Evolutionary conservation across 1,140 invertebrate genomes (phyloP), one percentile per base, ranked within the genome.

Genomic region (Calliphora vicina): DNA sequence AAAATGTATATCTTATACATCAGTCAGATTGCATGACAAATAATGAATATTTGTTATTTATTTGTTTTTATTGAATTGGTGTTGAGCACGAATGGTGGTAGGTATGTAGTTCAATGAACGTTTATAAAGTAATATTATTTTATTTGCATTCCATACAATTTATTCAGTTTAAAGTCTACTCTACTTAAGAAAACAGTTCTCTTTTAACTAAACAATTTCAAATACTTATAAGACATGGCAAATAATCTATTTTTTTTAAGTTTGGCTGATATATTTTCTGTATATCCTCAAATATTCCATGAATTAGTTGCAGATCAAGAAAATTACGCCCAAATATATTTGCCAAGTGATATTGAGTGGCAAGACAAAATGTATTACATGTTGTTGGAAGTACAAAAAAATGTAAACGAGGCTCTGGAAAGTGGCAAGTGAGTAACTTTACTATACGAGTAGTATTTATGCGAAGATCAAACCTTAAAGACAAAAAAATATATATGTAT

Each of bases 341-440:
- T 96, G 26, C 95, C 95, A 17, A 96, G 95, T 86, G 94, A 96
- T 85, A 93, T 93, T 84, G 93, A 94, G 17, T 96, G 94, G 94
- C 91, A 94, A 82, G 92, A 94, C 15, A 93, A 93, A 84, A 94
- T 95, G 86, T 96, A 96, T 86, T 95, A 94, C 86, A 91, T 92
- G 82, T 91, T 96, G n/a, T 93, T 96, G 3, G 93, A 94, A 73
- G 92, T 95, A 82, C 95, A 96, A 88, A 88, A 89, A 3, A 85
- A 87, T n/a, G 88, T 90, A 0, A 89, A 90, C 61, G 86, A 89
- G 15, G 85, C 86, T 15, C 26, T 84, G 2, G 87, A 90, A 67
- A 84, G 84, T 13, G 86, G 84, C 23, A 57, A 78, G 83, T 84
- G 73, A 84, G 83, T 84, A 5, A 72, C 20, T 67, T 26, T 25